Evolutionary conservation across 2,113 vertebrate species (phyloP), one percentile per base, ranked within the genome.

Genomic region (Cephalopterus ornatus): DNA sequence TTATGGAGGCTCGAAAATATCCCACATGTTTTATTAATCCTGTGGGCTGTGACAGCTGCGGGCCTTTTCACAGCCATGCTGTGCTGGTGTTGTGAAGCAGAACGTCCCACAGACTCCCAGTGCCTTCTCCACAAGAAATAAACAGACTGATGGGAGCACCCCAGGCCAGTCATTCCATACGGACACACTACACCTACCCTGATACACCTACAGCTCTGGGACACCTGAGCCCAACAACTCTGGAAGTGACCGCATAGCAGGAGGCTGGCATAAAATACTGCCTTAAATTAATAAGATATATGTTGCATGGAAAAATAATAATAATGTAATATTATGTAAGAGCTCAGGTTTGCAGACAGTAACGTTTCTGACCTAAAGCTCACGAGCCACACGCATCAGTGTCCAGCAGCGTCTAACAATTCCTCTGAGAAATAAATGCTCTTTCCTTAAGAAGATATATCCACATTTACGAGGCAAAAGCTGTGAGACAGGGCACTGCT

Each of bases 191-290:
- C 53, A 58, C 4, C 3, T 2, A 12, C 35, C 23, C 47, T 19
- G 9, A 22, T 0, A 14, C 55, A 30, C 10, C 42, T 2, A 8
- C 3, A 9, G 70, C 65, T 53, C 39, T 2, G 5, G 6, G 42
- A 30, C 37, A 35, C 4, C 65, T 41, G 62, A 62, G 77, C 77
- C 33, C 1, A 50, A 13, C 53, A 23, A 47, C 52, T 35, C 52
- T 2, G 28, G 14, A 18, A 50, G 16, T 1, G 9, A 35, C 52
- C 27, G 47, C 81, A 72, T 5, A 70, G 35, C 7, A 65, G 30
- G 11, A 35, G 15, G 21, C 8, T 0, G 0, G 20, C 9, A 41
- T 21, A 12, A 73, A 89, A 84, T 14, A 61, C 0, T 12, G 58
- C 11, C 49, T 59, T 50, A 21, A 63, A 68, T 67, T 72, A 72